These are phyloP conservation scores for Xanthia togata DNA, from an alignment of 2,888 invertebrate genomes.

Conservation along the genomic window DNA sequence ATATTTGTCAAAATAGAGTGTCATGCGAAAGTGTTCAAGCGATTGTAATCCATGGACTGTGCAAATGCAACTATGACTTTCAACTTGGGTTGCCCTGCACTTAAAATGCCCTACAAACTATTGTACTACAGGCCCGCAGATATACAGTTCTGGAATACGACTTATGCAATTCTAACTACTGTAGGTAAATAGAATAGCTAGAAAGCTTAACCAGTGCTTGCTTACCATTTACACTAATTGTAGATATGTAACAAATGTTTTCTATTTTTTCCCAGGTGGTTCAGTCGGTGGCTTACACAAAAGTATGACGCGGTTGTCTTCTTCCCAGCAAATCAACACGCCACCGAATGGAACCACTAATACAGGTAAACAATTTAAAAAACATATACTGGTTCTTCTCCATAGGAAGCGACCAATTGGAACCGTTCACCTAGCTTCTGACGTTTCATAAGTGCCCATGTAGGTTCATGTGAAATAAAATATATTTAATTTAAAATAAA, in stretches of 20 bases:
- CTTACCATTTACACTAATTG: too few relatives aligned
- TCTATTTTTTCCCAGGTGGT: conserved; percentile 84
- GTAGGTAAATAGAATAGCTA: background rate
- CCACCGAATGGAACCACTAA: conserved; percentile 85
- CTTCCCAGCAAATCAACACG: conserved; percentile 93
- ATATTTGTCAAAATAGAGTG: background rate
- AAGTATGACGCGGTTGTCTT: conserved; percentile 95
- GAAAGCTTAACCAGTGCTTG: too few relatives aligned
- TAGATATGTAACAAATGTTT: too few relatives aligned
- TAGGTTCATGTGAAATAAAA: too few relatives aligned
- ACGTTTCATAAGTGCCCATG: too few relatives aligned
- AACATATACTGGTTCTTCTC: too few relatives aligned
- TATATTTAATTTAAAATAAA: too few relatives aligned
- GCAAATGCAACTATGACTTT: background rate
- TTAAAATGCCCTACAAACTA: background rate
- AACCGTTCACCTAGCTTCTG: too few relatives aligned
- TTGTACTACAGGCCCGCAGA: background rate
- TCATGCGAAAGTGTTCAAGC: background rate
- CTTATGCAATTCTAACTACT: background rate
- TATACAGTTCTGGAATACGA: background rate
- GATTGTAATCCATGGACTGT: background rate
- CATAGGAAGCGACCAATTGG: too few relatives aligned
- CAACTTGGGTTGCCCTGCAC: background rate
- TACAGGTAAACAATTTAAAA: conserved; percentile 70
- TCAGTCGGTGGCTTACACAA: conserved; percentile 95